Conservation (phyloP, 92 coral and sea anemone genomes). For the Plumapathes pennacea region DNA sequence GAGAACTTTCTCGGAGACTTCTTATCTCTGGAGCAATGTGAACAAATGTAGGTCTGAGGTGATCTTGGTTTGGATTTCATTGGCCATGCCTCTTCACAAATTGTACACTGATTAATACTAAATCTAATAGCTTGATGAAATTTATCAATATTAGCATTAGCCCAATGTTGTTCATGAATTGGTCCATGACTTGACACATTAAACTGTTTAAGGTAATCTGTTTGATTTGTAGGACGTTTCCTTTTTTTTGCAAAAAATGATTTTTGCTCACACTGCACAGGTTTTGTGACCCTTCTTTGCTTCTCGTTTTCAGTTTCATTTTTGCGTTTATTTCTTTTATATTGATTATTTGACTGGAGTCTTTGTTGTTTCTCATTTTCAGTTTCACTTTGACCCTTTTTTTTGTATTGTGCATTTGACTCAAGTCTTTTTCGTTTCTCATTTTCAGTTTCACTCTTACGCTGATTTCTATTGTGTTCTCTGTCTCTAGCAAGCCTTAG, state of each 20-base stretch:
- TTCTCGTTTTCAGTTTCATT: constrained; percentile 18
- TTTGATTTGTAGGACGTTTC: constrained; percentile 13
- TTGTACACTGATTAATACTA: constrained; percentile 33
- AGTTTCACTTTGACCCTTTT: constrained; percentile 33
- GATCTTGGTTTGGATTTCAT: constrained; percentile 21
- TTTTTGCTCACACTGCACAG: constrained; percentile 10
- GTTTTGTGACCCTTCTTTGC: constrained; percentile 13
- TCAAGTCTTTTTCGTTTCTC: constrained; percentile 46
- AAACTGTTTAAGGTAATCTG: constrained; percentile 24
- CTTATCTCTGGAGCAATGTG: constrained; percentile 20
- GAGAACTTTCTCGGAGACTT: constrained; percentile 29
- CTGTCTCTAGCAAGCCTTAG: constrained; percentile 34
- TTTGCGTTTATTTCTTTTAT: constrained; percentile 14
- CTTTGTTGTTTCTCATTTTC: constrained; percentile 45
- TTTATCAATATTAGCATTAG: constrained; percentile 19
- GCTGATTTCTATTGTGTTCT: constrained; percentile 19
- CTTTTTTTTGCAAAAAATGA: too few relatives aligned
- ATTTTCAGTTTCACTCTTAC: constrained; percentile 39
- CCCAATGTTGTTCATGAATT: constrained; percentile 23
- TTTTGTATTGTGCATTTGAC: constrained; percentile 29
- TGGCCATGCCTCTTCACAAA: constrained; percentile 55
- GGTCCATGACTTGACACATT: constrained; percentile 16
- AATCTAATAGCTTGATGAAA: constrained; percentile 34
- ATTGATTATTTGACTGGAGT: constrained; percentile 31
- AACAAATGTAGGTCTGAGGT: constrained; percentile 15